Base-by-base conservation (phyloP, 2,888 invertebrate genomes). In the Stenotaenia linearis region DNA sequence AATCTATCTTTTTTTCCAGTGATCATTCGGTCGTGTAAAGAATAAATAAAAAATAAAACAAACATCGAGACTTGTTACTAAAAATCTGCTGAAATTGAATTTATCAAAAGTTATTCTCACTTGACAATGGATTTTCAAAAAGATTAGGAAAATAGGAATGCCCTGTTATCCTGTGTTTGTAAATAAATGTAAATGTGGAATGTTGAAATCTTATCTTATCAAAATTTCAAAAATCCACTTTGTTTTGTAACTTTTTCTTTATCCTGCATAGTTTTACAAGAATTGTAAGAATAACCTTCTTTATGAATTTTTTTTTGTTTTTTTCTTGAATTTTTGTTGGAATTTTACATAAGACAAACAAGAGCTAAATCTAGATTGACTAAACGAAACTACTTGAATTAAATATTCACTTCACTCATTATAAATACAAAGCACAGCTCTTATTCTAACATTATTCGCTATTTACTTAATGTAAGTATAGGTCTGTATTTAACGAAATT, bases 381-480 rank as follows among this genome's bases (percentile, higher is more conserved):
- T 32, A 32, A 45, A 15, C n/a, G 2, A 45, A 45, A 45, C 45
- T 45, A 45, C 45, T 2, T n/a, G 45, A 45, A 45, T n/a, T 45
- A 61, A 25, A 61, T 61, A 25, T 23, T 25, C 25, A 25, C n/a
- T 45, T 61, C 25, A 61, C 61, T 61, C 9, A 10, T 15, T 23
- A 61, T 61, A 61, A 61, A 61, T 61, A 15, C 61, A 61, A 61
- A 61, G 25, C 61, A 61, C 61, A 61, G 61, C 61, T 61, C 61
- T 18, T 45, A 45, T 45, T 45, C 45, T 45, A 45, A 45, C 15
- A 18, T 45, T 45, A 45, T 45, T 45, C 45, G n/a, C n/a, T 45
- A 45, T n/a, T 18, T 3, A 37, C 37, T 37, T 35, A 35, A 35
- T 6, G 4, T 10, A 2, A 9, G 9, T 37, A 1, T 2, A 37